Evolutionary conservation across 2,797 vertebrate species (phyloP), one percentile per base, ranked within the genome.

Genomic region (Loriculus beryllinus): DNA sequence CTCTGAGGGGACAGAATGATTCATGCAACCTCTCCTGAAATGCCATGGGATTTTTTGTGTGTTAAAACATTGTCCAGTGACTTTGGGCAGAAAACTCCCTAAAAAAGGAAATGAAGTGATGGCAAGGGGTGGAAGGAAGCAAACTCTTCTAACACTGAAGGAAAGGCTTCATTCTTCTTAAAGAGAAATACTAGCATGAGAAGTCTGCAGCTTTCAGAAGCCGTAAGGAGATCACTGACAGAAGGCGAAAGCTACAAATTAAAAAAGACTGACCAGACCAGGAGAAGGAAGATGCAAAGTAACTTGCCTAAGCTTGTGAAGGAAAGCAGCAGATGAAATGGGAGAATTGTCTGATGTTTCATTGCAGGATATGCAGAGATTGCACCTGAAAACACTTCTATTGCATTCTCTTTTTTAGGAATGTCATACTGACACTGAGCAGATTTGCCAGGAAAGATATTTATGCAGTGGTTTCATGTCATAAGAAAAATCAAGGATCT

Each of bases 321-420:
- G 31, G 21, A 85, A 77, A 87, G 51, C 22, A 63, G 59, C 1
- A 3, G 33, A 60, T 25, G 6, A 74, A 77, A 52, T 39, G 20
- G 59, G 45, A 85, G 59, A 52, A 42, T 9, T n/a, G 5, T 47
- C 63, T 90, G 26, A 10, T 4, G 2, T 72, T 88, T 89, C 52
- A 49, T 62, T 62, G 64, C 39, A 28, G n/a, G 25, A 70, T 45
- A 42, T 8, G 45, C 37, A 87, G 48, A 8, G 26, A 23, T 75
- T 91, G 71, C 86, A 71, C 84, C 64, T 93, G 88, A 82, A 93
- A 95, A 82, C 26, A 70, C 71, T 86, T 85, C 8, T 90, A 19
- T 43, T 48, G 16, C 43, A 40, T 82, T 89, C n/a, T 62, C 40
- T 82, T 59, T 80, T 70, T 91, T 33, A 62, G 65, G 84, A 29